Base-by-base conservation (phyloP, 2,113 vertebrate genomes). In the Thomomys bottae region DNA sequence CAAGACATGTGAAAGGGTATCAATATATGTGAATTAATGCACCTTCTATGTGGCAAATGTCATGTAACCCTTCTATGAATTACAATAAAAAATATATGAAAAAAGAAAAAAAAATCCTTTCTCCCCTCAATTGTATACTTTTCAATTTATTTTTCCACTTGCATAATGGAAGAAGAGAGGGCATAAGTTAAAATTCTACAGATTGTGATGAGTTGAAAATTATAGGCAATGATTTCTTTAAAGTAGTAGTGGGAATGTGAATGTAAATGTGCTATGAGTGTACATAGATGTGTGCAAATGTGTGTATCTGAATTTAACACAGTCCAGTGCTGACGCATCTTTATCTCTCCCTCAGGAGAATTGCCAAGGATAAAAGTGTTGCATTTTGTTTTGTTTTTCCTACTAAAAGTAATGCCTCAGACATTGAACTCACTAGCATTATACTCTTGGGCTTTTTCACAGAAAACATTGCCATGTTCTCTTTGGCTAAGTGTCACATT, bases 201-300 rank as follows among this genome's bases (percentile, higher is more conserved):
- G 15, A 18, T 4, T 24, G 6, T 34, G 34, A 23, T 12, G 28
- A 61, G 14, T 6, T 32, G 21, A 7, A 7, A 45, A 1, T 61
- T 18, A 28, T 6, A 0, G 0, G 4, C 34, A 4, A 34, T 2
- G 32, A 23, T 5, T 54, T 54, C 14, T 12, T 12, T 17, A 40
- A 30, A 67, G 11, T 1, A 10, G 32, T 32, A 36, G 10, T 21
- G 30, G 49, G n/a, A 2, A 1, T 11, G 15, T 3, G 10, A 5
- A 3, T 23, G 40, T 36, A 2, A 1, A 12, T 14, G 8, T 4
- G 1, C 49, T n/a, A 0, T 4, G 30, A 12, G 36, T 30, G 30
- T 23, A 10, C 14, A 15, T 1, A 5, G 5, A 34, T 10, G 17
- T 28, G 40, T 10, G 36, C 10, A 38, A 6, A 24, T 14, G 28